Conservation (phyloP, 2,888 invertebrate species). For the Hemithea aestivaria region DNA sequence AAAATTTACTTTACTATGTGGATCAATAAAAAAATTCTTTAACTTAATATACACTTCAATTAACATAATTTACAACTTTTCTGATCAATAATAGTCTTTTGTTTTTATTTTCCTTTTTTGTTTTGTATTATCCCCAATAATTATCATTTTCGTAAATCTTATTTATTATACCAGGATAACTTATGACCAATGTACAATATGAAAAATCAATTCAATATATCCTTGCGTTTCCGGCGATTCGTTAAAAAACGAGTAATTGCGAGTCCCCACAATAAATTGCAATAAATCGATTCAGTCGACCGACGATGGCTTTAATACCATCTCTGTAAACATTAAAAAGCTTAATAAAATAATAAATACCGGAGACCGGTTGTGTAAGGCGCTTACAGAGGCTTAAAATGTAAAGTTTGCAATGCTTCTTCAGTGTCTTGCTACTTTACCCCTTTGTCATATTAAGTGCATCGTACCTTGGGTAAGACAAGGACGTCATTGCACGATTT, state of each 20-base stretch:
- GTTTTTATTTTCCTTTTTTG: no score
- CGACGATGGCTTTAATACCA: conserved; percentile 19
- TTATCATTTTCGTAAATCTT: no score
- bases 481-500: no score
- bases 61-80: no score
- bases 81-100: no score
- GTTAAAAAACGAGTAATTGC: conserved; percentile 4
- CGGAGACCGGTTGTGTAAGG: conserved; percentile 42
- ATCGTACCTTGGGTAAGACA: no score
- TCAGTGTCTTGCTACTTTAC: conserved; percentile 11
- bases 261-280: conserved; percentile 13
- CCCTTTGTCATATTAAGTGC: conserved; percentile 4
- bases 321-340: conserved; percentile 41
- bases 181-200: no score
- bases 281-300: conserved; percentile 16
- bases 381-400: conserved; percentile 48
- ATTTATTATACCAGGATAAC: no score
- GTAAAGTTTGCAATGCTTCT: conserved; percentile 35
- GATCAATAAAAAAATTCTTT: no score
- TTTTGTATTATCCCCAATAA: no score
- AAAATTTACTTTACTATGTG: no score
- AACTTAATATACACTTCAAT: no score
- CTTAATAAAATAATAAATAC: conserved; percentile 54
- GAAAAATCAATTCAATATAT: not conserved
- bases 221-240: not conserved